Percentiles rank a stretch among this genome's conserved stretches.
Evolutionary conservation across 2,113 vertebrate genomes (phyloP).

Genomic region (Aldabrachelys gigantea): DNA sequence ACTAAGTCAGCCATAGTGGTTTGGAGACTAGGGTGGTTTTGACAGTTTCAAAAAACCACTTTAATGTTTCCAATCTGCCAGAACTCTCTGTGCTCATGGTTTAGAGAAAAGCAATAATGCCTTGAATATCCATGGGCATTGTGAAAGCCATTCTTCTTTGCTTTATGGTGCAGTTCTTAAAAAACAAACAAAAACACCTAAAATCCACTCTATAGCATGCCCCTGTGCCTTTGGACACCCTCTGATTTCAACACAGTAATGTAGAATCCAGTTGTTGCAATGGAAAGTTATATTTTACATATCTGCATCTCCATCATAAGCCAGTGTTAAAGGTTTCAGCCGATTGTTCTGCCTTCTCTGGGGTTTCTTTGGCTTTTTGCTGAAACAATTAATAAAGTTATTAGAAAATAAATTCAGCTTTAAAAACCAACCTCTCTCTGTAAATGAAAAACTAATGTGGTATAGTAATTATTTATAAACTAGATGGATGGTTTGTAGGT

Average conservation of each 20-base stretch:
- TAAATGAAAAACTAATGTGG: neutral
- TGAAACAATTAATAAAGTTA: constrained; percentile 71
- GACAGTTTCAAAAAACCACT: constrained; percentile 54
- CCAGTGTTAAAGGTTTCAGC: constrained; percentile 97
- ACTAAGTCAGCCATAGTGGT: constrained; percentile 29
- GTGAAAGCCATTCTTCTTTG: constrained; percentile 51
- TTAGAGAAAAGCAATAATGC: constrained; percentile 42
- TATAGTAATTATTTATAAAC: neutral
- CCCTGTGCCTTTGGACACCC: constrained; percentile 56
- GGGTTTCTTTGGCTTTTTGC: constrained; percentile 99
- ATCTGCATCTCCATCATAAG: constrained; percentile 97
- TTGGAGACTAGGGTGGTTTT: constrained; percentile 59
- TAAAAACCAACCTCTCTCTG: neutral
- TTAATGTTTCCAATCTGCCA: constrained; percentile 56
- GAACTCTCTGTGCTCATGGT: constrained; percentile 60
- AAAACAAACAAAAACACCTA: constrained; percentile 39
- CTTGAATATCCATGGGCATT: constrained; percentile 50
- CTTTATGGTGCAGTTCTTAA: constrained; percentile 52
- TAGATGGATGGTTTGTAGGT: neutral
- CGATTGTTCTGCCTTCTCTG: constrained; percentile 97
- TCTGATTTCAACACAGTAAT: constrained; percentile 54
- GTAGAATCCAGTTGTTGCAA: constrained; percentile 35
- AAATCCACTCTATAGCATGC: constrained; percentile 63
- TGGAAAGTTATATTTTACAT: constrained; percentile 82
- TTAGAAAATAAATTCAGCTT: constrained; percentile 12